phyloP scores from a whole-genome alignment of 2,888 invertebrate species.

The Psylliodes chrysocephalus region DNA sequence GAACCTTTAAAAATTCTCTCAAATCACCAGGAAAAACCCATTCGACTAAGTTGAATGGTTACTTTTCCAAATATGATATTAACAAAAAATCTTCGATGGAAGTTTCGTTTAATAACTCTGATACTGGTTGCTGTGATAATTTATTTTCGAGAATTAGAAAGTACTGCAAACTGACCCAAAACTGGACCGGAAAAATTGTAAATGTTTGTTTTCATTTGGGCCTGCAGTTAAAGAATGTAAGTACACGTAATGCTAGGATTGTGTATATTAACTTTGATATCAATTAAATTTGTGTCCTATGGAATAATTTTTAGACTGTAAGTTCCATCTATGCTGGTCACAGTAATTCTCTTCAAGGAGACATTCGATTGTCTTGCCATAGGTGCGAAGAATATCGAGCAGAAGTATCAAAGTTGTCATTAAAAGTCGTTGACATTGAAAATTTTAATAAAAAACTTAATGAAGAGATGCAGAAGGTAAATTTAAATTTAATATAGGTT shows the following conservation, averaged over 20 bases:
- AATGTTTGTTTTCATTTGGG: background rate
- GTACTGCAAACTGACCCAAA: background rate
- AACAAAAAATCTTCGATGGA: constrained; percentile 32
- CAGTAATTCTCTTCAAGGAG: background rate
- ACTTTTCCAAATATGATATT: constrained; percentile 34
- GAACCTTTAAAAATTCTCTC: constrained; percentile 36
- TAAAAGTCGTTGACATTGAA: constrained; percentile 42
- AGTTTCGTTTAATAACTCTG: background rate
- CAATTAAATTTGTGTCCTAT: background rate
- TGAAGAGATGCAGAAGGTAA: constrained; percentile 35
- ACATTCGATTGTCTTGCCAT: background rate
- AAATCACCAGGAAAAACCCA: constrained; percentile 24
- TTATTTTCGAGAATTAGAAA: background rate
- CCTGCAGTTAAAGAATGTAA: constrained; percentile 3
- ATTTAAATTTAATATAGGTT: background rate
- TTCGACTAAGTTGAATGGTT: constrained; percentile 28
- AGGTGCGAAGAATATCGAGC: constrained; percentile 11
- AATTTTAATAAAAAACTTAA: constrained; percentile 27
- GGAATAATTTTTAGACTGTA: background rate
- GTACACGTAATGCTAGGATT: no score
- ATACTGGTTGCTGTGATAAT: background rate
- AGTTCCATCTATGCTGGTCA: background rate
- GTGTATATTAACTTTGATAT: background rate
- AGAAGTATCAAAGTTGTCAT: constrained; percentile 38
- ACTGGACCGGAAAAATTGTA: background rate